Evolutionary conservation across 2,888 invertebrate genomes (phyloP).

Genomic region (Stenoptilia bipunctidactyla): DNA sequence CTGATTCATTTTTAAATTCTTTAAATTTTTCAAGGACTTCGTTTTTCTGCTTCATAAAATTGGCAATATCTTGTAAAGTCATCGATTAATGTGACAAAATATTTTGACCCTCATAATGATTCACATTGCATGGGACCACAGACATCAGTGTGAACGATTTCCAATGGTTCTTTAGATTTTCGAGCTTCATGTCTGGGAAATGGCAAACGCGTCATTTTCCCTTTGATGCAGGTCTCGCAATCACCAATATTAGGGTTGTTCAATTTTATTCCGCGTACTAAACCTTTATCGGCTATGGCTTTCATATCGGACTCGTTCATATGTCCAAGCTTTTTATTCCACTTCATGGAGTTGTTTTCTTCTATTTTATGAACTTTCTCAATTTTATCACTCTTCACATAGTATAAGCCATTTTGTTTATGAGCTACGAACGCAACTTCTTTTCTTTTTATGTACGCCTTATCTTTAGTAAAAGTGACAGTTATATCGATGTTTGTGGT

Average conservation of each 20-base stretch:
- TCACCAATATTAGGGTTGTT: not conserved
- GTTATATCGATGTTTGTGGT: too few species aligned
- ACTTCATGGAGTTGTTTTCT: too few species aligned
- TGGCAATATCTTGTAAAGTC: not conserved
- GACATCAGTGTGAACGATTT: slow-evolving; percentile 4
- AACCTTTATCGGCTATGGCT: not conserved
- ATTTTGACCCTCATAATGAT: not conserved
- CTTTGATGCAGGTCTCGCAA: slow-evolving; percentile 3
- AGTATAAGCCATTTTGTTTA: slow-evolving; percentile 6
- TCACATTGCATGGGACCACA: not conserved
- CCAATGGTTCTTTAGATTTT: not conserved
- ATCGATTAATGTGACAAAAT: not conserved
- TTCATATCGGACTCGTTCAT: not conserved
- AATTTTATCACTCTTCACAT: not conserved
- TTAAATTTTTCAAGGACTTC: not conserved
- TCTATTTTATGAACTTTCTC: too few species aligned
- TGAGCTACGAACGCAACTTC: too few species aligned
- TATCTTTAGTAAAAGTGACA: too few species aligned
- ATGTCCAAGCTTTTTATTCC: not conserved
- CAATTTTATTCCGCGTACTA: not conserved
- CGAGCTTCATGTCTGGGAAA: not conserved
- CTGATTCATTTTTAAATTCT: not conserved
- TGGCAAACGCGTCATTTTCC: not conserved
- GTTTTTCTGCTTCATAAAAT: not conserved
- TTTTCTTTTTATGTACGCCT: too few species aligned